Evolutionary conservation across 2,797 vertebrate species (phyloP), one percentile per base, ranked within the genome.

Genomic region (Macrochelys suwanniensis): DNA sequence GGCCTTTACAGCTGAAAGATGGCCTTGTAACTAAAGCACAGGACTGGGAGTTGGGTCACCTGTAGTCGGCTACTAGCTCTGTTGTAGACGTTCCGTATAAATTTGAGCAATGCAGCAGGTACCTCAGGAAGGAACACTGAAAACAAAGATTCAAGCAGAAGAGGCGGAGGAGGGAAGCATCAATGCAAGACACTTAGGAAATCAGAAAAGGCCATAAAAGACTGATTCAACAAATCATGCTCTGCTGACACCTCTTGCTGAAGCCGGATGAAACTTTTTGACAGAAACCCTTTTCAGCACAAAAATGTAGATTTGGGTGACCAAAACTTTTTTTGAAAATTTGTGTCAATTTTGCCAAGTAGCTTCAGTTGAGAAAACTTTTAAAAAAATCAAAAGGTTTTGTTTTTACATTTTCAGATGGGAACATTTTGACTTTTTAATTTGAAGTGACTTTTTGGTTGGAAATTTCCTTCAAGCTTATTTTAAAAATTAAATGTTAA

Each of bases 241-340:
- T 82, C 92, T 0, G 0, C 11, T 74, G 25, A 28, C 25, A 25
- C 0, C 26, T 5, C 28, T 26, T 47, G 26, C 37, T 28, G 8
- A 71, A 71, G 65, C 65, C 11, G 19, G 19, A 21, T 3, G 2
- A 19, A 71, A 42, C 5, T 11, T 68, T 68, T 71, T 71, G 19
- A 71, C n/a, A n/a, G 61, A 42, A 71, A 37, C n/a, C 1, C 37
- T 71, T 71, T 71, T 71, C n/a, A 71, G 65, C 3, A 6, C 5
- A 37, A 68, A 37, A 68, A 68, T 68, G 33, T 33, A 71, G 10
- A 71, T 71, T 71, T 37, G 65, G 17, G 19, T 5, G 5, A 71
- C n/a, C 4, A 12, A 11, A 42, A 11, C 8, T 42, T 42, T 68
- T 68, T 71, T 37, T 71, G n/a, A 42, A 71, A 37, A 71, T 11